Evolutionary conservation across 2,888 invertebrate species (phyloP).

Genomic region (Xanthostigma xanthostigma): DNA sequence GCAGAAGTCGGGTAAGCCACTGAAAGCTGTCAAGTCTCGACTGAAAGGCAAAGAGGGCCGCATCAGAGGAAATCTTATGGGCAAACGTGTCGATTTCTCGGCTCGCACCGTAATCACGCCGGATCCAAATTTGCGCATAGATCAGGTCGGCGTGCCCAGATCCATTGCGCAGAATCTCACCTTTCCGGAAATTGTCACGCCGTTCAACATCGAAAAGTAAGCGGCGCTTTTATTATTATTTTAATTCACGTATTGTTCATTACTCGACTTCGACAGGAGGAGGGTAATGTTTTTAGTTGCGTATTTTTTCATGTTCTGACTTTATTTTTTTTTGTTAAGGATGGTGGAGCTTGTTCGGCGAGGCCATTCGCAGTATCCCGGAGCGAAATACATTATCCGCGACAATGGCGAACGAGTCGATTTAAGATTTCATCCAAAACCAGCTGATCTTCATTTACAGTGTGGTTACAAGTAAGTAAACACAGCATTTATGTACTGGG

Average conservation of each 20-base stretch:
- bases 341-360: conserved; percentile 87
- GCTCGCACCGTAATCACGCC: conserved; percentile 98
- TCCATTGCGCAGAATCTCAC: conserved; percentile 98
- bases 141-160: conserved; percentile 94
- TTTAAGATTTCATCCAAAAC: conserved; percentile 93
- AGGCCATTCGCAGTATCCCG: conserved; percentile 97
- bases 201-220: conserved; percentile 93
- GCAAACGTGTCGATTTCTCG: conserved; percentile 98
- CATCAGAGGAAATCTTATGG: conserved; percentile 98
- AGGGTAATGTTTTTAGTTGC: too few relatives aligned
- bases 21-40: conserved; percentile 94
- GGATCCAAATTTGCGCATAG: conserved; percentile 86
- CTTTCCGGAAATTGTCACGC: conserved; percentile 97
- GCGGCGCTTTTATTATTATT: conserved; percentile 17
- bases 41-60: conserved; percentile 97
- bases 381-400: conserved; percentile 96
- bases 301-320: conserved; percentile 20
- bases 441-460: conserved; percentile 90
- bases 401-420: conserved; percentile 99
- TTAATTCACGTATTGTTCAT: too few relatives aligned
- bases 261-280: too few relatives aligned
- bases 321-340: conserved; percentile 20
- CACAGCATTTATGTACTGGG: too few relatives aligned
- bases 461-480: conserved; percentile 62
- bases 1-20: conserved; percentile 97